Base-by-base conservation (phyloP, 2,797 vertebrate genomes). In the Molossus alvarezi region DNA sequence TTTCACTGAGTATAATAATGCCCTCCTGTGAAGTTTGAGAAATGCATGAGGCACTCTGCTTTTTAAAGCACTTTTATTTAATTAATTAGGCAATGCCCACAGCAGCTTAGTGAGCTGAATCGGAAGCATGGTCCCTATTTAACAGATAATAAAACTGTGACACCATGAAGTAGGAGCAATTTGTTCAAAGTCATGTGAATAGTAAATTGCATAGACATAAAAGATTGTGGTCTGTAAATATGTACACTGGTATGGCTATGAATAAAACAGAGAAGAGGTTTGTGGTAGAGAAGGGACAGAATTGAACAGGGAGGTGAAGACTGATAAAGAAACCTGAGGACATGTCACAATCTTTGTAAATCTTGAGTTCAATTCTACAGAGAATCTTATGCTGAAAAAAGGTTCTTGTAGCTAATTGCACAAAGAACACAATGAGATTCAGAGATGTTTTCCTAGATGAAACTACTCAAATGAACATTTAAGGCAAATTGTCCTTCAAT, bases 21-120 rank as follows among this genome's bases (percentile, higher is more conserved):
- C 17, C 27, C 75, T 75, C 58, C 64, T 65, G 5, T 65, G 29
- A 96, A 85, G 20, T 87, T 51, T 82, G 29, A 91, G 33, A 77
- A 73, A 71, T 51, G 17, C 7, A 25, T 20, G 53, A 75, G n/a
- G 25, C 48, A 33, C 51, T 92, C 51, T 80, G 87, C 37, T 96
- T 85, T 77, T 62, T 82, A 62, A 94, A 90, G 33, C 45, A 83
- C 57, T 93, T 89, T 96, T 87, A 87, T n/a, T 90, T 95, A 20
- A 80, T 90, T 91, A 84, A 62, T 87, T 91, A 87, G 72, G 37
- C 53, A 83, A 71, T n/a, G 10, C 29, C 81, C 27, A 86, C 5
- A 65, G 67, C 41, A 79, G 21, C 8, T 53, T 77, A 65, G 25
- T 92, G 48, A 90, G 20, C 64, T 85, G 65, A 87, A 87, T 41